These are phyloP conservation scores for Coregonus ussuriensis DNA, from an alignment of 2,797 vertebrate genomes.

Conservation along the genomic window DNA sequence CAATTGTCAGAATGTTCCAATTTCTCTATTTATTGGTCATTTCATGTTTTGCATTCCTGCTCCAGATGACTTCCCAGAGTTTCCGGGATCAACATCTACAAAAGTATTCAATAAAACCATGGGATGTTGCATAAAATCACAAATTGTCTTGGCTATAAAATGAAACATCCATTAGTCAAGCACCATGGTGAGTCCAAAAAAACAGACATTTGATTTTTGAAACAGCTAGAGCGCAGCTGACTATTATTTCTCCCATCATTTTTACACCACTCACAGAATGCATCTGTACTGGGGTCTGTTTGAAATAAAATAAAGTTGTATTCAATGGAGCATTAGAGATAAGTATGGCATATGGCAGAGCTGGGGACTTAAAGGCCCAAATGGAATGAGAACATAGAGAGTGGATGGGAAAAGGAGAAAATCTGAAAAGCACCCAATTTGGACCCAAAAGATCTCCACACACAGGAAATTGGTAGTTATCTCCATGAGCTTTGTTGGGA, in stretches of 20 bases:
- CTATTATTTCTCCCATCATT: constrained; percentile 20
- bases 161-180: constrained; percentile 33
- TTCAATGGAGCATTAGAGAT: constrained; percentile 40
- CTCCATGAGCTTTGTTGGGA: constrained; percentile 59
- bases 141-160: constrained; percentile 39
- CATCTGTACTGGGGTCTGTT: constrained; percentile 29
- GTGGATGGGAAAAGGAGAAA: neutral
- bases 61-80: constrained; percentile 29
- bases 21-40: constrained; percentile 55
- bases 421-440: constrained; percentile 39
- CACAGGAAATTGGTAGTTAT: constrained; percentile 75
- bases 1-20: constrained; percentile 47
- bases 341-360: constrained; percentile 41
- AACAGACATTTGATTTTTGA: constrained; percentile 25
- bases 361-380: constrained; percentile 33
- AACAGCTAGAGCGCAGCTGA: constrained; percentile 18
- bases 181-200: neutral
- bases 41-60: constrained; percentile 57
- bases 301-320: constrained; percentile 36
- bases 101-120: constrained; percentile 41
- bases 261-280: constrained; percentile 16
- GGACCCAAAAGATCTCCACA: constrained; percentile 55
- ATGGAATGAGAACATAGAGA: constrained; percentile 43
- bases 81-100: constrained; percentile 17
- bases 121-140: constrained; percentile 39